These are phyloP conservation scores for Perizoma flavofasciatum DNA, from an alignment of 2,888 invertebrate species.

Conservation along the genomic window DNA sequence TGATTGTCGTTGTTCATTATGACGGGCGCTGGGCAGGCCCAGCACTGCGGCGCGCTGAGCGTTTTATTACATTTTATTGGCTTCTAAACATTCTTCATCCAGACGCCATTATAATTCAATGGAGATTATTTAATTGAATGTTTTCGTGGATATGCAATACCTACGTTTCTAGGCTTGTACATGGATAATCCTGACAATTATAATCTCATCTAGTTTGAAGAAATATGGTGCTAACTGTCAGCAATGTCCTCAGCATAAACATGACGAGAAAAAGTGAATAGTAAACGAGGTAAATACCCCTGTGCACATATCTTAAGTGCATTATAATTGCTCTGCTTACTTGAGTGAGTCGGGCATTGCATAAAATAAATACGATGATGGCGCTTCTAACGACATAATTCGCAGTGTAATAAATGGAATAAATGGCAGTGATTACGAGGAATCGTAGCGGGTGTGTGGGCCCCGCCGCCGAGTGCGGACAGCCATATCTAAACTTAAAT, in stretches of 20 bases:
- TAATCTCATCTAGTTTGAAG: conserved; percentile 42
- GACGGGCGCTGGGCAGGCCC: conserved; percentile 44
- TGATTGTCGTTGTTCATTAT: conserved; percentile 70
- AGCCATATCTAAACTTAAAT: conserved; percentile 4
- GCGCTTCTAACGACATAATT: conserved; percentile 63
- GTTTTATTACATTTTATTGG: conserved; percentile 74
- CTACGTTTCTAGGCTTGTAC: no score
- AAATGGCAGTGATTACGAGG: conserved; percentile 57
- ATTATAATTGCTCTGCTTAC: conserved; percentile 62
- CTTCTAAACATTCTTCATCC: conserved; percentile 51
- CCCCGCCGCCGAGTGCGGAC: conserved; percentile 36
- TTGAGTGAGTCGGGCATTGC: conserved; percentile 52
- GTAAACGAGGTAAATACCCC: conserved; percentile 46
- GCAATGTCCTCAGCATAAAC: conserved; percentile 47
- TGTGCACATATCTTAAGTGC: conserved; percentile 58
- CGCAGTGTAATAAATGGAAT: conserved; percentile 57
- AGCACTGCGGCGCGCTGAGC: conserved; percentile 53
- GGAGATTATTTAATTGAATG: conserved; percentile 53
- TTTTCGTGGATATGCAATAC: conserved; percentile 43
- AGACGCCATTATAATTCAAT: conserved; percentile 52
- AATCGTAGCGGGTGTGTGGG: conserved; percentile 40
- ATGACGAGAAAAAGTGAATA: conserved; percentile 49
- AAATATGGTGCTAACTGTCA: conserved; percentile 47
- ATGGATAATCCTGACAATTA: conserved; percentile 40
- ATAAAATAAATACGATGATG: conserved; percentile 60